phyloP scores from a whole-genome alignment of 2,797 vertebrate genomes.

The Acanthurus leucopareius region DNA sequence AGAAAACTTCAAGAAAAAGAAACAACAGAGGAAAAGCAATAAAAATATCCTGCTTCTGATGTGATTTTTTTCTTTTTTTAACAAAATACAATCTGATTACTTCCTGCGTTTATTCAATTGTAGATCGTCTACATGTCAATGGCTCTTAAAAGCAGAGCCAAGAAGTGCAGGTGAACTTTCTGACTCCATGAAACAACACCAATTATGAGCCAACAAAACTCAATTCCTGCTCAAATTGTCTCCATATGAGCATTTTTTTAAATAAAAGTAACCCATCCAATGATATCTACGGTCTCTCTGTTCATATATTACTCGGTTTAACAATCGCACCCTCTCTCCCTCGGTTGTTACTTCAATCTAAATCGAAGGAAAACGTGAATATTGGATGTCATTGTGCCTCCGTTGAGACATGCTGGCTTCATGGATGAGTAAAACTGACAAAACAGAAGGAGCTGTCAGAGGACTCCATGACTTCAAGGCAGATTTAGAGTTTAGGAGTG shows the following conservation, averaged over 20 bases:
- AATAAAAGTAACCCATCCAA: conserved; percentile 19
- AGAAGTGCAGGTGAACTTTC: conserved; percentile 16
- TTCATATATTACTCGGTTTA: conserved; percentile 55
- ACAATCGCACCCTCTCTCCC: conserved; percentile 51
- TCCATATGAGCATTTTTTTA: conserved; percentile 7
- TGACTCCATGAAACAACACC: conserved; percentile 32
- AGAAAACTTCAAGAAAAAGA: background rate
- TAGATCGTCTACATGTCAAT: background rate
- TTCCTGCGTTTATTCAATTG: background rate
- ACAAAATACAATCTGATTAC: background rate
- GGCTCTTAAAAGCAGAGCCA: conserved; percentile 5
- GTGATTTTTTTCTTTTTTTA: background rate
- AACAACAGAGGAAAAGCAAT: background rate
- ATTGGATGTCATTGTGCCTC: conserved; percentile 72
- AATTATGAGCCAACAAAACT: conserved; percentile 30
- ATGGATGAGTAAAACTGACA: conserved; percentile 79
- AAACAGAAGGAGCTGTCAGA: conserved; percentile 76
- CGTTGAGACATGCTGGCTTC: conserved; percentile 73
- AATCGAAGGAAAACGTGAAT: conserved; percentile 72
- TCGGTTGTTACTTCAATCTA: conserved; percentile 57
- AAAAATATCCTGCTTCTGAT: background rate
- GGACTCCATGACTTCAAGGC: conserved; percentile 77
- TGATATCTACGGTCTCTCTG: conserved; percentile 40
- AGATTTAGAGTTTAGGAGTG: conserved; percentile 79
- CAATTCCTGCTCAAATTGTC: too few relatives aligned